phyloP scores from a whole-genome alignment of 2,888 invertebrate species.

The Apamea anceps region DNA sequence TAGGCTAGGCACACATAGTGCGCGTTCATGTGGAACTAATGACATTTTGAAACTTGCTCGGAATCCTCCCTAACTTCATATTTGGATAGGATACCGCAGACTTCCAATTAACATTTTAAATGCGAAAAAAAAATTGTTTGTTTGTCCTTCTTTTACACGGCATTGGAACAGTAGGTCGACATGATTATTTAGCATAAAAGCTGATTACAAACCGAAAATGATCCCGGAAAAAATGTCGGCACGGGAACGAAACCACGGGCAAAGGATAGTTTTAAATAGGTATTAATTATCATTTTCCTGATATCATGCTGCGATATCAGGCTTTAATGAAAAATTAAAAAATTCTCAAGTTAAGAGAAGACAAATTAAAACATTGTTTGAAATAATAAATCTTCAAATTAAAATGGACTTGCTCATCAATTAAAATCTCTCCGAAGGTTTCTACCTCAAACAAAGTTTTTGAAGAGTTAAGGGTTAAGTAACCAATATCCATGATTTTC shows the following conservation, averaged over 20 bases:
- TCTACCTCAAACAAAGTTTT: constrained; percentile 28
- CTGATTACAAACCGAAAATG: too few species aligned
- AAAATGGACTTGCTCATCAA: constrained; percentile 7
- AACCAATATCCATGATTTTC: constrained; percentile 50
- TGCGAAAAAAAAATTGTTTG: not conserved
- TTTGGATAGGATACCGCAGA: not conserved
- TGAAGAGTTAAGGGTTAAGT: constrained; percentile 12
- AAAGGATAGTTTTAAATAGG: not conserved
- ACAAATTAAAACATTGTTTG: not conserved
- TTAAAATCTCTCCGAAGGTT: constrained; percentile 30
- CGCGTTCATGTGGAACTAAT: constrained; percentile 15
- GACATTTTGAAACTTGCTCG: not conserved
- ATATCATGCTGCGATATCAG: too few species aligned
- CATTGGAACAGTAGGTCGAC: not conserved
- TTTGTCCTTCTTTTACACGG: not conserved
- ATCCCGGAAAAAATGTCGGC: not conserved
- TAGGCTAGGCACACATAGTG: constrained; percentile 7
- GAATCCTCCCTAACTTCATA: constrained; percentile 1
- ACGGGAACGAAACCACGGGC: not conserved
- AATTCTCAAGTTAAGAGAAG: not conserved
- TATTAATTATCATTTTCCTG: not conserved
- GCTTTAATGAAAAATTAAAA: not conserved
- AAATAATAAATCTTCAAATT: not conserved
- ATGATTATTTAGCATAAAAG: not conserved
- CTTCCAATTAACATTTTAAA: not conserved